A percentile compares a stretch with the other conserved stretches of the same genome.
phyloP scores from a whole-genome alignment of 2,888 invertebrate species.

The Acheta domesticus region DNA sequence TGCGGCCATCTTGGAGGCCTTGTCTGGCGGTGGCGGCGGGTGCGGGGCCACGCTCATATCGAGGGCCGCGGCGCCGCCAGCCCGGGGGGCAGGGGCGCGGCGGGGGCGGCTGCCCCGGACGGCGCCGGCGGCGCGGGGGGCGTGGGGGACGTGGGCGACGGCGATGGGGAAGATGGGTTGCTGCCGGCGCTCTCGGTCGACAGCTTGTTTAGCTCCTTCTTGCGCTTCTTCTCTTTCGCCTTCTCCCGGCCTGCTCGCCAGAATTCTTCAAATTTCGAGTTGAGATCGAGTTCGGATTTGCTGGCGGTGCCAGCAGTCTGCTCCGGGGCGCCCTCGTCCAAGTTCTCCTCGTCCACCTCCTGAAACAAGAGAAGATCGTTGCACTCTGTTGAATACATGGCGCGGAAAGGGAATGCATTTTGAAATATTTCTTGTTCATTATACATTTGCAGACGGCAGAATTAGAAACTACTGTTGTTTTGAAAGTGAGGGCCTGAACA shows the following conservation, averaged over 20 bases:
- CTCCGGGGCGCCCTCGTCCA: conserved; percentile 43
- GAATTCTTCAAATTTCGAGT: conserved; percentile 58
- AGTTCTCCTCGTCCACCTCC: conserved; percentile 68
- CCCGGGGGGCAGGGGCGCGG: background rate
- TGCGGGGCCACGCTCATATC: conserved; percentile 20
- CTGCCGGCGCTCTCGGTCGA: background rate
- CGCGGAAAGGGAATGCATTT: too few species aligned
- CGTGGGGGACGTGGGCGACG: conserved; percentile 21
- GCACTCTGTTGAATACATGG: too few species aligned
- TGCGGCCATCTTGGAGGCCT: background rate
- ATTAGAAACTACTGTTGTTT: too few species aligned
- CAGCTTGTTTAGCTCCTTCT: conserved; percentile 24
- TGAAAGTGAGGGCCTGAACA: too few species aligned
- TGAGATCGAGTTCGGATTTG: conserved; percentile 53
- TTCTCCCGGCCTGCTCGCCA: conserved; percentile 45
- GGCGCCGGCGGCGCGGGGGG: background rate
- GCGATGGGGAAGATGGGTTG: background rate
- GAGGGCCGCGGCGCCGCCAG: conserved; percentile 25
- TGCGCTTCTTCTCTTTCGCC: conserved; percentile 34
- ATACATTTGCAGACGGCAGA: too few species aligned
- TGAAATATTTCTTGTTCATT: too few species aligned
- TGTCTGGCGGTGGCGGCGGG: background rate
- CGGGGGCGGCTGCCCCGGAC: background rate
- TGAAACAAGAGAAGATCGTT: conserved; percentile 43
- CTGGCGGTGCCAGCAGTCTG: conserved; percentile 47